Evolutionary conservation across 2,113 vertebrate genomes (phyloP), one percentile per base, ranked within the genome.

Genomic region (Donacobius atricapilla): DNA sequence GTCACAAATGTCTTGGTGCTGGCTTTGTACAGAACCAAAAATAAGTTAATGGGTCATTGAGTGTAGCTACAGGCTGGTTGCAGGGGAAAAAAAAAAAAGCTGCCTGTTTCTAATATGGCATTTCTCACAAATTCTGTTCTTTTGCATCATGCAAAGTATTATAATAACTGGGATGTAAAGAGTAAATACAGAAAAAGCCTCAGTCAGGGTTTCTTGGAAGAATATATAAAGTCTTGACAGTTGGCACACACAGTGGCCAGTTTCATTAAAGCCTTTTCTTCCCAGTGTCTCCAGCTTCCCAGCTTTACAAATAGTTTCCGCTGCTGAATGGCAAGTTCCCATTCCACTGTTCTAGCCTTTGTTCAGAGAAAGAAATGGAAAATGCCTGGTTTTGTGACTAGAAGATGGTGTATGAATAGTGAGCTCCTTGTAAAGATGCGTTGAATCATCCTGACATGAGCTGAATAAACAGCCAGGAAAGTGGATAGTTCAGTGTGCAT

Each of bases 191-290:
- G 72, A 94, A 95, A 91, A 93, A 89, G 42, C 72, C 77, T 84
- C 92, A 93, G 88, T 87, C 71, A 82, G 92, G 54, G 69, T 92
- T 97, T 64, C 73, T 89, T 92, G 94, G 90, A 93, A 94, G 86
- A 89, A 90, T 84, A 65, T 65, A 71, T 89, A 89, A 94, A 90
- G 90, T 82, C 93, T 70, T 94, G 92, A 78, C 81, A 92, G 96
- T 94, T 96, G 96, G 96, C 96, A 93, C 25, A 4, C 83, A 95
- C 69, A 90, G 92, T 7, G 69, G 83, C 95, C 88, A 90, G 88
- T 95, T 97, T 95, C 96, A 96, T 94, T 94, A 90, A 95, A 94
- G 95, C 94, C 92, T 95, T 97, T 97, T 97, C 96, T 96, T 96
- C 86, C 65, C 50, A 57, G 65, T 87, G 96, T 94, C 92, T 96